A percentile compares a stretch with the other conserved stretches of the same genome.
These are phyloP conservation scores for Danio tinwini DNA, from an alignment of 2,797 vertebrate genomes.

Conservation along the genomic window DNA sequence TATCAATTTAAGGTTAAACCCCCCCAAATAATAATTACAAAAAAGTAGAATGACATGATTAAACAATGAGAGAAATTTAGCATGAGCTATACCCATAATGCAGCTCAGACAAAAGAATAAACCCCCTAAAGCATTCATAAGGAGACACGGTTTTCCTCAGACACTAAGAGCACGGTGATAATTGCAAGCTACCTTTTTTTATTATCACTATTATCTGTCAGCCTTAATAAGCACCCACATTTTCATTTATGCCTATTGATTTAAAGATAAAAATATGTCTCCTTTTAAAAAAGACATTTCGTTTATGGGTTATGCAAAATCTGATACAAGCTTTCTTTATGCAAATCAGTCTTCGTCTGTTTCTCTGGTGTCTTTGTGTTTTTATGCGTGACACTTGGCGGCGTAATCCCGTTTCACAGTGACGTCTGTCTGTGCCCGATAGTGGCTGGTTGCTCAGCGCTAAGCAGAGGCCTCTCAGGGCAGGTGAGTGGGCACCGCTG, in stretches of 20 bases:
- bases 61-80: slow-evolving; percentile 61
- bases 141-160: slow-evolving; percentile 68
- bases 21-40: too few relatives aligned
- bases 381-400: slow-evolving; percentile 75
- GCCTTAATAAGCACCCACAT: slow-evolving; percentile 67
- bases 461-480: slow-evolving; percentile 74
- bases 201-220: slow-evolving; percentile 58
- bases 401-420: slow-evolving; percentile 82
- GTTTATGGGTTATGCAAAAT: slow-evolving; percentile 65
- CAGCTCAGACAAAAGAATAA: slow-evolving; percentile 71
- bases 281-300: slow-evolving; percentile 73
- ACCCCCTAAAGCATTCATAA: slow-evolving; percentile 68
- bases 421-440: slow-evolving; percentile 81
- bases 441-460: slow-evolving; percentile 76
- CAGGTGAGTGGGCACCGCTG: slow-evolving; percentile 73
- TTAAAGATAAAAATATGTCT: slow-evolving; percentile 57
- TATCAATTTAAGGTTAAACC: too few relatives aligned
- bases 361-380: slow-evolving; percentile 73
- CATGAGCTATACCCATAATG: slow-evolving; percentile 51
- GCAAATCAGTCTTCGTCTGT: slow-evolving; percentile 32
- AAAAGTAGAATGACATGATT: neutral
- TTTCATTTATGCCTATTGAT: slow-evolving; percentile 72
- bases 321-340: slow-evolving; percentile 24
- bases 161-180: slow-evolving; percentile 64
- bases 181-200: slow-evolving; percentile 67